Percentiles rank a stretch among this genome's conserved stretches.
These are phyloP conservation scores for Jacana jacana DNA, from an alignment of 2,113 vertebrate species.

Conservation along the genomic window DNA sequence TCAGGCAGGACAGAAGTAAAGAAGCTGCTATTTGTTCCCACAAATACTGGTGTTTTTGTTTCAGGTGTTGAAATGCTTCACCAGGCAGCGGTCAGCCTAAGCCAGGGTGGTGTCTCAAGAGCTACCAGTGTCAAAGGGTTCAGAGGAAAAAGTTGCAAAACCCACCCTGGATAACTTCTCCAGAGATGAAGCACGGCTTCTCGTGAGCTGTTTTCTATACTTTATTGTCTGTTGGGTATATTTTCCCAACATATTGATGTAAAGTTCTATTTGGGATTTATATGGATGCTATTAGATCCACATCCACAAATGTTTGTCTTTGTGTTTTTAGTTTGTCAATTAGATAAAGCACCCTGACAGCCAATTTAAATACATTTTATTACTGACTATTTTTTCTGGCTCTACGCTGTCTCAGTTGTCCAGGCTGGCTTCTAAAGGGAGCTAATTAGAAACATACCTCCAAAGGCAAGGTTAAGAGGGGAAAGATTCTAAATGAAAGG, in stretches of 20 bases:
- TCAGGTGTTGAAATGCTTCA: background rate
- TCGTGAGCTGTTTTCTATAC: background rate
- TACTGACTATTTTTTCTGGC: background rate
- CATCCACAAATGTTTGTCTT: background rate
- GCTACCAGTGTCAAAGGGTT: background rate
- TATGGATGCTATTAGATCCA: background rate
- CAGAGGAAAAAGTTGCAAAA: background rate
- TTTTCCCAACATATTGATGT: background rate
- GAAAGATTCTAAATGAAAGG: background rate
- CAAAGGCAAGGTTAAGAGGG: background rate
- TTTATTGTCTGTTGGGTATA: background rate
- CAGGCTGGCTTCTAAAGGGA: background rate
- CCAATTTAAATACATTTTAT: background rate
- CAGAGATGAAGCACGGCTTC: background rate
- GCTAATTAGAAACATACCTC: background rate
- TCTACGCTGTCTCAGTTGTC: background rate
- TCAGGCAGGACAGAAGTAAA: background rate
- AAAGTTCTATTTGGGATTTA: background rate
- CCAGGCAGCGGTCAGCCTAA: background rate
- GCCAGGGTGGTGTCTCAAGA: background rate
- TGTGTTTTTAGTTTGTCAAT: background rate
- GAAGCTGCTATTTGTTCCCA: background rate
- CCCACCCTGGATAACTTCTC: background rate
- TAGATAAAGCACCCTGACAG: background rate
- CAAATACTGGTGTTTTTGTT: background rate